phyloP scores from a whole-genome alignment of 2,113 vertebrate species.

The Aspiorhynchus laticeps region DNA sequence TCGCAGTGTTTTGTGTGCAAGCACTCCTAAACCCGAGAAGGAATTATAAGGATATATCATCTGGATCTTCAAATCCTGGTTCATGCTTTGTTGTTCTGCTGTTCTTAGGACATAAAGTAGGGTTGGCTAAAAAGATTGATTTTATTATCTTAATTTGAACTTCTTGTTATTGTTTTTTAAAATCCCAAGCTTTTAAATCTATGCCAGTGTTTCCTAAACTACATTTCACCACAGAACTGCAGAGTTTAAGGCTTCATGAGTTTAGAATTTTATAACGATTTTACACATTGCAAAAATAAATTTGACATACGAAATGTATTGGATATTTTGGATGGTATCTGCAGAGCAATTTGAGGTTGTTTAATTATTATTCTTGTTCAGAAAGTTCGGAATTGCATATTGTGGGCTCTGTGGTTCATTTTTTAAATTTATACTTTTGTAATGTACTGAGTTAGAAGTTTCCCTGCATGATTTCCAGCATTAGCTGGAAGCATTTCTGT shows the following conservation, averaged over 20 bases:
- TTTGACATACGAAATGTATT: neutral
- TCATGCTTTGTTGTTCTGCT: neutral
- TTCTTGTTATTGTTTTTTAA: neutral
- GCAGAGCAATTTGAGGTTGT: neutral
- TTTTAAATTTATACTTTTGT: neutral
- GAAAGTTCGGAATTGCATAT: no score
- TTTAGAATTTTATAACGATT: neutral
- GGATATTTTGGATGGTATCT: neutral
- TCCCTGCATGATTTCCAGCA: neutral
- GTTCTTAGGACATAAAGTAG: neutral
- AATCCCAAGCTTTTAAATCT: neutral
- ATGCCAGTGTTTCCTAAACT: neutral
- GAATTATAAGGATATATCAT: neutral
- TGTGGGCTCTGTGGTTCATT: no score
- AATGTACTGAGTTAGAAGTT: neutral
- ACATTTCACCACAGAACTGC: neutral
- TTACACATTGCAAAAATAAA: neutral
- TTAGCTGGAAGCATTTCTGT: no score
- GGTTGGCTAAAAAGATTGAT: neutral
- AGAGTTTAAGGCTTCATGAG: neutral
- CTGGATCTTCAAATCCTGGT: neutral
- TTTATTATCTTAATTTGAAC: neutral
- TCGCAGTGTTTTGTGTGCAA: conserved; percentile 9
- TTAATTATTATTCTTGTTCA: no score
- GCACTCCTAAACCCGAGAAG: neutral